Base-by-base conservation (phyloP, 2,888 invertebrate genomes). In the Ashinkailepas kermadecensis region DNA sequence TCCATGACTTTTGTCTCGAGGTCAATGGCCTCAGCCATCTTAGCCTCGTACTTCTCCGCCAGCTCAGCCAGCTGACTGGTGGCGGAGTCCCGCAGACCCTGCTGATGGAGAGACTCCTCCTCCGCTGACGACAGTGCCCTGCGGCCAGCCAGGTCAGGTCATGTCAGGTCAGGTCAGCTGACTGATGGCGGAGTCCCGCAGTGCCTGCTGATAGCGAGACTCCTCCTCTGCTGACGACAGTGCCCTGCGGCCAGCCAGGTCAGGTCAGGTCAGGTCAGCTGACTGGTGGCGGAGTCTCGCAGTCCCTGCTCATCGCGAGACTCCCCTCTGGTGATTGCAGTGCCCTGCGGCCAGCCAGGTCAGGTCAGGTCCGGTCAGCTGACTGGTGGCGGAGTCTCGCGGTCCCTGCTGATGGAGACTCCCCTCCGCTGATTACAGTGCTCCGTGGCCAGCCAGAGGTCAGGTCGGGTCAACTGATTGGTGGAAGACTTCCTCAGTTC, bases 31-130 rank as follows among this genome's bases (percentile, higher is more conserved):
- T 23, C 56, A 11, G 54, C 15, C 74, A 54, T 54, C 54, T 74
- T 56, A 21, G 74, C 56, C 74, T 74, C 74, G 56, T 74, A 74
- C 54, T 74, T 74, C 56, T 11, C 74, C 18, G 74, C 74, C 74
- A 74, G 74, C 3, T 74, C 74, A 21, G 56, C 56, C 56, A 74
- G 74, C 56, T 74, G 23, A 8, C 56, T 8, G 21, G 21, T 21
- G 56, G 74, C 56, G 1, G 56, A 10, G 21, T 74, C 74, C 39
- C 56, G 74, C 74, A 74, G 74, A 1, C 56, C 74, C 10, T 54
- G 18, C 74, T 74, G 74, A 10, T 23, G 39, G 13, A 18, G 74
- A 21, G 54, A 56, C 74, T 54, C 54, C 56, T 74, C 74, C 74
- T 74, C 13, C 4, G 54, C 74, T 7, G 74, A n/a, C 23, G 65